A percentile compares a stretch with the other conserved stretches of the same genome.
Evolutionary conservation across 1,140 invertebrate species (phyloP).

Genomic region (honey bee (Apis mellifera)): Amel_HAv3.1 CM009935.2:539001-539500

Average conservation of each 20-base stretch:
- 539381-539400: no score
- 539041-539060: conserved; percentile 79
- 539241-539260: no score
- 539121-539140: not conserved
- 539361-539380: no score
- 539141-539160: conserved; percentile 5
- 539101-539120: not conserved
- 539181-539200: not conserved
- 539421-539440: no score
- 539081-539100: no score
- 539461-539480: no score
- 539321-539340: not conserved
- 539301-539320: not conserved
- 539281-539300: not conserved
- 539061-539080: conserved; percentile 49
- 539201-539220: not conserved
- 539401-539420: no score
- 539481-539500: no score
- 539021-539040: conserved; percentile 53
- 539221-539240: not conserved
- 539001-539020: no score
- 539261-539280: no score
- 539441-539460: no score
- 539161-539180: not conserved
- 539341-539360: no score